Evolutionary conservation across 2,113 vertebrate species (phyloP).

Genomic region (Notechis scutatus): DNA sequence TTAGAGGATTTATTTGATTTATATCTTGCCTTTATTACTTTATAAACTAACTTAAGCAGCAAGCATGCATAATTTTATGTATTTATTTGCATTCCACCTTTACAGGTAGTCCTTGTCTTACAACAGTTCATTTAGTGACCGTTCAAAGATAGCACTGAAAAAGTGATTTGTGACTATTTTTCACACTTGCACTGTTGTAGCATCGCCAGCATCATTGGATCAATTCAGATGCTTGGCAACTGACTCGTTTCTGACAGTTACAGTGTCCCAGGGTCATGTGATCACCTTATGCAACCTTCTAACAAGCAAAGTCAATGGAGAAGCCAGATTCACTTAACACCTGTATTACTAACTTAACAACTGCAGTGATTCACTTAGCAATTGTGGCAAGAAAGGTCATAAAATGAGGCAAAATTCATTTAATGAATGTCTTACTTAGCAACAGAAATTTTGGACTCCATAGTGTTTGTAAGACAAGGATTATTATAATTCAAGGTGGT

Average conservation of each 20-base stretch:
- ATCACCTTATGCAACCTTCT: too few relatives aligned
- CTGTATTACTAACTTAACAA: neutral
- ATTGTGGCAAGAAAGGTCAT: neutral
- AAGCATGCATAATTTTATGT: neutral
- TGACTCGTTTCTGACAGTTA: neutral
- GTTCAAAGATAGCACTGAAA: neutral
- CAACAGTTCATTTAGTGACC: neutral
- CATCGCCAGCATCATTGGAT: neutral
- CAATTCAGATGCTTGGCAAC: neutral
- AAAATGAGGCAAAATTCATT: too few relatives aligned
- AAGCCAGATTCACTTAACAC: neutral
- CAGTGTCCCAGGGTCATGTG: too few relatives aligned
- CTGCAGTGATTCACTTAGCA: neutral
- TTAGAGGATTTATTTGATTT: neutral
- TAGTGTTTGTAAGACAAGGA: neutral
- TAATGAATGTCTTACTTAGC: too few relatives aligned
- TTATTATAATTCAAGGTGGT: neutral
- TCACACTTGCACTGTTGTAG: neutral
- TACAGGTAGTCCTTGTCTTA: neutral
- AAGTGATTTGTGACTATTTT: neutral
- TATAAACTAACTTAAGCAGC: neutral
- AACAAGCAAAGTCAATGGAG: neutral
- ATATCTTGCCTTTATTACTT: neutral
- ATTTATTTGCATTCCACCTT: neutral
- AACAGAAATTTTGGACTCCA: neutral